These are phyloP conservation scores for Trinorchestia longiramus DNA, from an alignment of 1,140 invertebrate species.

Conservation along the genomic window DNA sequence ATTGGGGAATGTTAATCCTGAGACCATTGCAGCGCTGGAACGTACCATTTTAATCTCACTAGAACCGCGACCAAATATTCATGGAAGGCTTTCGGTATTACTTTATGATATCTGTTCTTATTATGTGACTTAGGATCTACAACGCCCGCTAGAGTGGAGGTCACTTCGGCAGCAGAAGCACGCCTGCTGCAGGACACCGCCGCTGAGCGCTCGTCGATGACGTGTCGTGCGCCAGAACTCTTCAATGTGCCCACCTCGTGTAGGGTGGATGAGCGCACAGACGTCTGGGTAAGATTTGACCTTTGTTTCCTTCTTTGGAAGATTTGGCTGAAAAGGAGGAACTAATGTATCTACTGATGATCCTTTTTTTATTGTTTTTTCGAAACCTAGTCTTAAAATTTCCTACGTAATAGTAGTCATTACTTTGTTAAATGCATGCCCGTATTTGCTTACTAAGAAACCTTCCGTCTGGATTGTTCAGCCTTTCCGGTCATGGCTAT, in stretches of 20 bases:
- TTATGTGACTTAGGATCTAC: slow-evolving; percentile 77
- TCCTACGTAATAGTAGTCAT: background rate
- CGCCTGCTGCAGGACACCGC: slow-evolving; percentile 83
- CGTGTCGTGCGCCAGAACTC: slow-evolving; percentile 88
- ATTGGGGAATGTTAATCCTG: background rate
- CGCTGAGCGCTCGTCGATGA: slow-evolving; percentile 87
- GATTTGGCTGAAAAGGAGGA: background rate
- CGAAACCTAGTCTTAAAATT: background rate
- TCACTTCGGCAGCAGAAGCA: slow-evolving; percentile 80
- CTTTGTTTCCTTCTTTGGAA: background rate
- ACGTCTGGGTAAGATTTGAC: slow-evolving; percentile 82
- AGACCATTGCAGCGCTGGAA: no score
- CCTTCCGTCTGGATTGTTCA: background rate
- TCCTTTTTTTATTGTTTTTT: background rate
- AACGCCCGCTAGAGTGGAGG: slow-evolving; percentile 80
- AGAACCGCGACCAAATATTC: background rate
- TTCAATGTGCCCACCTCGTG: slow-evolving; percentile 87
- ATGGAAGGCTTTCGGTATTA: background rate
- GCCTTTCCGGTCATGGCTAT: background rate
- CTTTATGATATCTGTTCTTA: background rate
- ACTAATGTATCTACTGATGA: background rate
- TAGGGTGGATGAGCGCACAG: slow-evolving; percentile 85
- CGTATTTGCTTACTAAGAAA: background rate
- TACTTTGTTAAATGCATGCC: background rate
- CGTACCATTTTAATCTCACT: background rate